A percentile compares a stretch with the other conserved stretches of the same genome.
Conservation (phyloP, 2,797 vertebrate species). For the Platalea minor region DNA sequence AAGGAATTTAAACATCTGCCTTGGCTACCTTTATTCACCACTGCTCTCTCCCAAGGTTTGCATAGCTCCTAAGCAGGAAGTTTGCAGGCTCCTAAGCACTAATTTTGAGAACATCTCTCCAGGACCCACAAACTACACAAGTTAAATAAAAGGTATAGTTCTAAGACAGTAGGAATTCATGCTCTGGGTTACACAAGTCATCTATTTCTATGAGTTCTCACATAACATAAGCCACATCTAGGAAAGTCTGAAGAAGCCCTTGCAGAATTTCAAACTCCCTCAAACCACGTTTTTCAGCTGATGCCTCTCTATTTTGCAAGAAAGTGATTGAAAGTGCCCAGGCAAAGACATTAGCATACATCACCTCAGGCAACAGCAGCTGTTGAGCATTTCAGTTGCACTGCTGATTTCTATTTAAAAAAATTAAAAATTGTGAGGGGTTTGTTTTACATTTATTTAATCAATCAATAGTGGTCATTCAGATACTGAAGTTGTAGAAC, state of each 20-base stretch:
- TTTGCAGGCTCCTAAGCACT: background rate
- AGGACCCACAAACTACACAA: background rate
- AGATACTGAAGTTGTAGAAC: background rate
- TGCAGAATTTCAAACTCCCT: background rate
- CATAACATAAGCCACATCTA: background rate
- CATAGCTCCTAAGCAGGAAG: background rate
- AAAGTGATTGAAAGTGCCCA: constrained; percentile 39
- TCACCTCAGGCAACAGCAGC: constrained; percentile 51
- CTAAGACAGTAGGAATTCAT: background rate
- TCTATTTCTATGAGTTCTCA: background rate
- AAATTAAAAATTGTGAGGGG: background rate
- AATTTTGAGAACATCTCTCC: background rate
- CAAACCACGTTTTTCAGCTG: background rate
- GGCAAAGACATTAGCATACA: constrained; percentile 41
- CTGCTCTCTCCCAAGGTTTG: background rate
- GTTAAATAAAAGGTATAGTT: background rate
- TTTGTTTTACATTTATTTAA: constrained; percentile 34
- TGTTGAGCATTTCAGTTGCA: constrained; percentile 20
- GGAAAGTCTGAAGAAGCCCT: background rate
- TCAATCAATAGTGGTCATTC: constrained; percentile 52
- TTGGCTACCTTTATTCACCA: background rate
- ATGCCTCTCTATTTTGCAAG: constrained; percentile 1
- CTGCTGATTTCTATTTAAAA: constrained; percentile 52
- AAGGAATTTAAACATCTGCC: background rate
- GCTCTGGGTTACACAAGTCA: background rate